These are phyloP conservation scores for Periophthalmus magnuspinnatus DNA, from an alignment of 2,797 vertebrate species.

Conservation along the genomic window DNA sequence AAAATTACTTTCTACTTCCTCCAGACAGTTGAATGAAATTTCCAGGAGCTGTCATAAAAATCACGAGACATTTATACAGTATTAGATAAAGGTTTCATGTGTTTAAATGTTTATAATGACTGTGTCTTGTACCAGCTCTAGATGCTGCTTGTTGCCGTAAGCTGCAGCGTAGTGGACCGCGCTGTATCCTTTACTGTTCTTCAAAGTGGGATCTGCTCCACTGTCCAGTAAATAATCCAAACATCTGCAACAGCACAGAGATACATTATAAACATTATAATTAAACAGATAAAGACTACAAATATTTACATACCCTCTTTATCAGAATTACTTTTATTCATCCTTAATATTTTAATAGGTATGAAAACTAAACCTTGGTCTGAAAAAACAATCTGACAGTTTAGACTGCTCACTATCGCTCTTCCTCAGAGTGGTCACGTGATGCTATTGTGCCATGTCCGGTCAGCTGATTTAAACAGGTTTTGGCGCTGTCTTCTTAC, in stretches of 20 bases:
- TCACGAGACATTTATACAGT: neutral
- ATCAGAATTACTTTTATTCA: no score
- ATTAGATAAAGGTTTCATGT: neutral
- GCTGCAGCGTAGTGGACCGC: slow-evolving; percentile 97
- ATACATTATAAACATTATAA: neutral
- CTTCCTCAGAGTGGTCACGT: no score
- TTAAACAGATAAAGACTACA: no score
- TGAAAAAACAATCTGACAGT: no score
- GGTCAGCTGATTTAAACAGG: no score
- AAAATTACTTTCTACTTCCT: slow-evolving; percentile 92
- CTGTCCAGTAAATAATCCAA: slow-evolving; percentile 93
- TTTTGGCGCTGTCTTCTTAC: no score
- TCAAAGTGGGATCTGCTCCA: slow-evolving; percentile 90
- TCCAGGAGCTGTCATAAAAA: slow-evolving; percentile 83
- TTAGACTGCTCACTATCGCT: no score
- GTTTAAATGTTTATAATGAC: neutral
- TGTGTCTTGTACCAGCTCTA: slow-evolving; percentile 85
- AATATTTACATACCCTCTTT: no score
- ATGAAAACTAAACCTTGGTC: no score
- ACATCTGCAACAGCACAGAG: slow-evolving; percentile 76
- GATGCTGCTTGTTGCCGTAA: slow-evolving; percentile 92
- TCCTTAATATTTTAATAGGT: no score
- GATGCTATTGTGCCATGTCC: no score
- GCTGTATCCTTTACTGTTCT: slow-evolving; percentile 93
- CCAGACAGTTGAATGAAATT: slow-evolving; percentile 96